phyloP scores from a whole-genome alignment of 2,113 vertebrate genomes.

The Nesoenas mayeri region DNA sequence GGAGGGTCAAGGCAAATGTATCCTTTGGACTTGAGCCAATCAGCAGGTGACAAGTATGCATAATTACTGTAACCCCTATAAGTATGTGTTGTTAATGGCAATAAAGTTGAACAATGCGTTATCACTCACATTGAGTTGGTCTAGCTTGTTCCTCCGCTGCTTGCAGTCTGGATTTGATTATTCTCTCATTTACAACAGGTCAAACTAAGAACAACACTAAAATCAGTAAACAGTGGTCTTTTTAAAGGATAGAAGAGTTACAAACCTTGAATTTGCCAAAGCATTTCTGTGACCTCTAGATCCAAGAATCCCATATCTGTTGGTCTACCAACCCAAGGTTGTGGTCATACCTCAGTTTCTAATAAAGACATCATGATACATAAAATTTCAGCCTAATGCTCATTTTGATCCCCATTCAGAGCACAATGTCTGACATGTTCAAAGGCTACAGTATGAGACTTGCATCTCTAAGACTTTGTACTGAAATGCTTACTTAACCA shows the following conservation, averaged over 20 bases:
- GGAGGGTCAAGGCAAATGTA: too few relatives aligned
- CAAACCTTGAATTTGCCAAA: neutral
- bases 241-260: neutral
- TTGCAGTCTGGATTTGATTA: neutral
- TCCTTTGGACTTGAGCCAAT: too few relatives aligned
- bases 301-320: neutral
- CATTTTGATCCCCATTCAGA: neutral
- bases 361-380: neutral
- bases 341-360: neutral
- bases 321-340: neutral
- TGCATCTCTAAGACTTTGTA: neutral
- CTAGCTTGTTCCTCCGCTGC: too few relatives aligned
- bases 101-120: too few relatives aligned
- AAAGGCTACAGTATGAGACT: neutral
- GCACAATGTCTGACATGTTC: neutral
- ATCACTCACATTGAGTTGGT: too few relatives aligned
- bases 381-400: neutral
- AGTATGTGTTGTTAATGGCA: too few relatives aligned
- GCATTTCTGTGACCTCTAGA: neutral
- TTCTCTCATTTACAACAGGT: neutral
- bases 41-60: too few relatives aligned
- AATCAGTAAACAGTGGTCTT: neutral
- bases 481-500: neutral
- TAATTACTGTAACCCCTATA: too few relatives aligned
- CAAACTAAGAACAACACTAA: neutral